Evolutionary conservation across 1,140 invertebrate genomes (phyloP).

Genomic region (Lasioglossum baleicum): DNA sequence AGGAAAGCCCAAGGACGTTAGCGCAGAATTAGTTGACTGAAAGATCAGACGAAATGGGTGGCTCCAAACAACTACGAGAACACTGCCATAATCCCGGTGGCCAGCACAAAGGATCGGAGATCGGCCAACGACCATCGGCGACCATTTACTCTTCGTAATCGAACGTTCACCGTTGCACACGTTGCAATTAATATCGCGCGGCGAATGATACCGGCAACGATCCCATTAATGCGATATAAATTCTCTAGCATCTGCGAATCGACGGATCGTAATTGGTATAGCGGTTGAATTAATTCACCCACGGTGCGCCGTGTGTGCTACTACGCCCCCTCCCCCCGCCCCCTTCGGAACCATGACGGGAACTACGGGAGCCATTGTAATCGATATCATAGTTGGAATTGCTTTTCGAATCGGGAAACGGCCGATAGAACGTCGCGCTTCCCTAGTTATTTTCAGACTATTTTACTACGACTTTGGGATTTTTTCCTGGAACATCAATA

Average conservation of each 20-base stretch:
- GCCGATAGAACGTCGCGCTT: background rate
- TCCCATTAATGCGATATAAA: conserved; percentile 18
- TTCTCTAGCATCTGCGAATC: conserved; percentile 13
- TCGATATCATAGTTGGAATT: conserved; percentile 26
- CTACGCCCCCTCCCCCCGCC: background rate
- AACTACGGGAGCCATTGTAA: conserved; percentile 3
- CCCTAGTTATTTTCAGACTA: too few species aligned
- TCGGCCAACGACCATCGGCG: background rate
- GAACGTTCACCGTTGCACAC: background rate
- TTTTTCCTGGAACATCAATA: too few species aligned
- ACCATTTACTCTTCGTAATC: background rate
- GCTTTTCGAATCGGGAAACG: conserved; percentile 15
- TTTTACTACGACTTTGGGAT: too few species aligned
- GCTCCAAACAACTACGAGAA: too few species aligned
- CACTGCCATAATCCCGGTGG: too few species aligned
- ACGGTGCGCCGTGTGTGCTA: background rate
- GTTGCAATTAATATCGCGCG: background rate
- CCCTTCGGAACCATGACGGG: background rate
- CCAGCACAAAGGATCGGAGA: too few species aligned
- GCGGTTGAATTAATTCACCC: conserved; percentile 23
- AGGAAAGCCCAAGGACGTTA: conserved; percentile 29
- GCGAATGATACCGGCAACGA: conserved; percentile 1
- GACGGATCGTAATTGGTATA: conserved; percentile 14
- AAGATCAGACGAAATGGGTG: conserved; percentile 6
- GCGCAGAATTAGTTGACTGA: conserved; percentile 12